These are phyloP conservation scores for Solenodon paradoxus DNA, from an alignment of 2,113 vertebrate genomes.

Conservation along the genomic window DNA sequence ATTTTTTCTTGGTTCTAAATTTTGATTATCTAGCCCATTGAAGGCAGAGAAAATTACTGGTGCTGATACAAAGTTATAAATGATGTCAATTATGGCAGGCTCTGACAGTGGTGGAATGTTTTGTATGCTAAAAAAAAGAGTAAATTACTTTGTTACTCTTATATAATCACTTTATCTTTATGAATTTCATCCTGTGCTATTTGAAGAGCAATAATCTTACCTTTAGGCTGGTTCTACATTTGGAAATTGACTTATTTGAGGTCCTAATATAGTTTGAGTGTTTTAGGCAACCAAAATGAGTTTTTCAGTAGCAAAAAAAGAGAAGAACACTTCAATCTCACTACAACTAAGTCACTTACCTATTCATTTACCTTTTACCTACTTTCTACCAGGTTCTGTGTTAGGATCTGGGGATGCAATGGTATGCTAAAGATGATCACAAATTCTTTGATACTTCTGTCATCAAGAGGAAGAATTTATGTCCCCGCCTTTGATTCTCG, in stretches of 20 bases:
- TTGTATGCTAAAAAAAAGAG: slow-evolving; percentile 4
- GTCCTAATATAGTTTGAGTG: slow-evolving; percentile 16
- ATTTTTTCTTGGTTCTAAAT: slow-evolving; percentile 32
- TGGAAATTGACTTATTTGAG: slow-evolving; percentile 39
- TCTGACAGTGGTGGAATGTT: slow-evolving; percentile 21
- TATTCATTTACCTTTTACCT: background rate
- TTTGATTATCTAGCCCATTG: slow-evolving; percentile 49
- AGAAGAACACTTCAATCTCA: slow-evolving; percentile 25
- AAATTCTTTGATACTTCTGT: background rate
- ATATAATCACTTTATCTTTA: slow-evolving; percentile 48
- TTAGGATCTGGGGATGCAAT: background rate
- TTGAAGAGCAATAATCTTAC: slow-evolving; percentile 43
- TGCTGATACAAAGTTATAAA: slow-evolving; percentile 51
- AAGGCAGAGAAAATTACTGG: slow-evolving; percentile 42
- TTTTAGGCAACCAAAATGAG: slow-evolving; percentile 32
- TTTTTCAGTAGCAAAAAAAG: slow-evolving; percentile 41
- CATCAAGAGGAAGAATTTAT: background rate
- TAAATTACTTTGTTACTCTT: slow-evolving; percentile 39
- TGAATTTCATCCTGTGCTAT: slow-evolving; percentile 42
- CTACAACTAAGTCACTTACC: background rate
- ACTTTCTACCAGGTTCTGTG: background rate
- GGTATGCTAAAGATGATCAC: background rate
- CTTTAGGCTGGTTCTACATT: slow-evolving; percentile 42
- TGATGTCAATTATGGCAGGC: slow-evolving; percentile 40
- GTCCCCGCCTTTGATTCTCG: background rate